Conservation (phyloP, 2,797 vertebrate species). For the Epinephelus awoara region DNA sequence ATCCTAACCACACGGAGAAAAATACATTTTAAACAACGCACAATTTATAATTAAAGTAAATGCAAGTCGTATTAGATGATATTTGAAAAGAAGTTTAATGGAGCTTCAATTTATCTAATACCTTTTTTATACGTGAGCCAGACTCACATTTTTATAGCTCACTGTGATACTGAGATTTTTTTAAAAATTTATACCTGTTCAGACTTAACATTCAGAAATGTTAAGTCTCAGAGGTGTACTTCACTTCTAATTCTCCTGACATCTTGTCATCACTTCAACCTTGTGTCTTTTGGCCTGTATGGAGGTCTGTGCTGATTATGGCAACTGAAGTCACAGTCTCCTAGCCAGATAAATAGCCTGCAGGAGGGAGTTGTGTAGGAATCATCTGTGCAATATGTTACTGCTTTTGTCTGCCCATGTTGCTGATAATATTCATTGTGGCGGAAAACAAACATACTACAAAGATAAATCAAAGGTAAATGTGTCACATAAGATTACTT, state of each 20-base stretch:
- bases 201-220: conserved; percentile 25
- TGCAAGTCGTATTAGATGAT: background rate
- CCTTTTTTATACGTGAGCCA: conserved; percentile 5
- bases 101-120: background rate
- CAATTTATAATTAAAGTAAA: background rate
- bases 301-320: conserved; percentile 22
- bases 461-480: background rate
- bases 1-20: background rate
- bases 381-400: background rate
- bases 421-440: background rate
- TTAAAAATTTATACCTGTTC: conserved; percentile 16
- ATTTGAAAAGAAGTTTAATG: background rate
- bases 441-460: background rate
- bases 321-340: conserved; percentile 6
- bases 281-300: conserved; percentile 12
- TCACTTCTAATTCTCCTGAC: conserved; percentile 20
- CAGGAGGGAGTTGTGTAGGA: background rate
- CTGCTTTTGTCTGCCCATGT: background rate
- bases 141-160: conserved; percentile 4
- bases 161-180: background rate
- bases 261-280: conserved; percentile 10
- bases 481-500: too few relatives aligned
- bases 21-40: background rate
- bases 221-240: conserved; percentile 9
- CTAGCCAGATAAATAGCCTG: conserved; percentile 8